Evolutionary conservation across 2,888 invertebrate species (phyloP).

Genomic region (Philereme vetulata): DNA sequence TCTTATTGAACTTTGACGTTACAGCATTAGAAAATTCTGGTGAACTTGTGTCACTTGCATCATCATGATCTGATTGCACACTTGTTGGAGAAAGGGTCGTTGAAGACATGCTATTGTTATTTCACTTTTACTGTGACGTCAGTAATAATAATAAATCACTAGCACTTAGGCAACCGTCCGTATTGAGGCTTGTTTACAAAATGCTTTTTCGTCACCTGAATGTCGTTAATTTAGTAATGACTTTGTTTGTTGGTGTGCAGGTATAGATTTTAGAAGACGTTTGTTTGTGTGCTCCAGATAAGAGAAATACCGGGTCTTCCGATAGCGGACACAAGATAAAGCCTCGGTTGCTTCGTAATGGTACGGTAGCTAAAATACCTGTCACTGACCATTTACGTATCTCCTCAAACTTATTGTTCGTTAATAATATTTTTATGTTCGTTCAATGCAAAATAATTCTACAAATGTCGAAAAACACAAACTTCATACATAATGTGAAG

Average conservation of each 20-base stretch:
- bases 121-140: conserved; percentile 33
- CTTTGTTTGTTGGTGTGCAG: conserved; percentile 73
- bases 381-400: conserved; percentile 47
- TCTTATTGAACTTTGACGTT: conserved; percentile 47
- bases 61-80: conserved; percentile 58
- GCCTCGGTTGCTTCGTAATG: conserved; percentile 56
- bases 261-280: conserved; percentile 57
- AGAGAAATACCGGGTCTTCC: conserved; percentile 73
- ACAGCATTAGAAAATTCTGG: conserved; percentile 56
- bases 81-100: conserved; percentile 63
- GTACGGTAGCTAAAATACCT: conserved; percentile 76
- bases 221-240: conserved; percentile 81
- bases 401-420: neutral
- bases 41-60: conserved; percentile 61
- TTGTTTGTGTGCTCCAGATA: conserved; percentile 73
- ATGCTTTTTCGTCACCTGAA: conserved; percentile 79
- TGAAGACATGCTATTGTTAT: conserved; percentile 56
- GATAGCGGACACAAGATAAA: conserved; percentile 76
- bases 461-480: neutral
- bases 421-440: neutral
- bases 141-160: conserved; percentile 45
- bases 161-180: conserved; percentile 64
- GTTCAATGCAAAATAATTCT: neutral
- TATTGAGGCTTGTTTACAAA: conserved; percentile 76
- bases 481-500: no score